These are phyloP conservation scores for Rhagologus leucostigma DNA, from an alignment of 2,113 vertebrate genomes.

Conservation along the genomic window DNA sequence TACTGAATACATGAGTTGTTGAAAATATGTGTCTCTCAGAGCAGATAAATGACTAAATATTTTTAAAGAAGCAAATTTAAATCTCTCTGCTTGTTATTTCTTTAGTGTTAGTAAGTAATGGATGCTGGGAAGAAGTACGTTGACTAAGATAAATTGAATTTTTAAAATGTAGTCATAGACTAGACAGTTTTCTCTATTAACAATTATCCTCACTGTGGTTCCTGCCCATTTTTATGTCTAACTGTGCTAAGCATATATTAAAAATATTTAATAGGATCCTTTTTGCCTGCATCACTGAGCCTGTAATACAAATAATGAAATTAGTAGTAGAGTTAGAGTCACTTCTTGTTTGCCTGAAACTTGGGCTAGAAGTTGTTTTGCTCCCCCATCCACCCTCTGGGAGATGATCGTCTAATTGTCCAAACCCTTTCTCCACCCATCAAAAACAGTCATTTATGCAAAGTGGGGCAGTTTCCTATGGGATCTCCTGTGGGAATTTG, in stretches of 20 bases:
- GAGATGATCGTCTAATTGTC: not conserved
- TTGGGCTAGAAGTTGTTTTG: not conserved
- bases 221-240: slow-evolving; percentile 4
- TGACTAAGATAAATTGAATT: not conserved
- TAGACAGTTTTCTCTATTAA: not conserved
- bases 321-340: not conserved
- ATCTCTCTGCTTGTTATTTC: slow-evolving; percentile 5
- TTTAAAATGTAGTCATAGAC: not conserved
- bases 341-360: not conserved
- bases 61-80: slow-evolving; percentile 46
- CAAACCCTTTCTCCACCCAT: slow-evolving; percentile 16
- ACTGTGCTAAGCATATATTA: slow-evolving; percentile 1
- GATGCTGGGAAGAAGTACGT: not conserved
- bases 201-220: not conserved
- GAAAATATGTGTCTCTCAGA: not conserved
- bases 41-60: not conserved
- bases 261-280: slow-evolving; percentile 11
- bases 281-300: slow-evolving; percentile 5
- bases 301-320: slow-evolving; percentile 33
- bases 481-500: slow-evolving; percentile 32
- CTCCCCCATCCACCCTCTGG: not conserved
- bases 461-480: slow-evolving; percentile 31
- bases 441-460: slow-evolving; percentile 2
- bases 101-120: not conserved
- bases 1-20: not conserved